phyloP scores from a whole-genome alignment of 1,140 invertebrate species.

The Bradynema listronoti region DNA sequence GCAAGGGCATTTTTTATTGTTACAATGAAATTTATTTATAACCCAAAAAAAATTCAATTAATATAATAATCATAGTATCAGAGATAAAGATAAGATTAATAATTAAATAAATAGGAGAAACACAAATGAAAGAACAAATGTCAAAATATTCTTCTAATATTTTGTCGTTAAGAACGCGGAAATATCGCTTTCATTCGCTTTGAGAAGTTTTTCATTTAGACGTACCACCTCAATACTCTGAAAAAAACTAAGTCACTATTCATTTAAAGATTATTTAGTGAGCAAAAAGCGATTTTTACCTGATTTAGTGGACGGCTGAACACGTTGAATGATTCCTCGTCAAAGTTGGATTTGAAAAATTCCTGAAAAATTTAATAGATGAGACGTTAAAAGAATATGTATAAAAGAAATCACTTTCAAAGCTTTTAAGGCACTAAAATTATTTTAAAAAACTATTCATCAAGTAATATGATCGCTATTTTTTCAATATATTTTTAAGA shows the following conservation, averaged over 20 bases:
- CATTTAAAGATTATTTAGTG: neutral
- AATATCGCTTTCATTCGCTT: conserved; percentile 13
- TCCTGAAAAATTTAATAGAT: too few relatives aligned
- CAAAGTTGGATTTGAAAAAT: conserved; percentile 23
- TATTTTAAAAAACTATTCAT: neutral
- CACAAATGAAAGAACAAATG: too few relatives aligned
- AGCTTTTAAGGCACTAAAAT: neutral
- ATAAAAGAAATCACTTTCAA: too few relatives aligned
- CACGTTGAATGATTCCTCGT: neutral
- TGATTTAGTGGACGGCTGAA: conserved; percentile 24
- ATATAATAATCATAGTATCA: too few relatives aligned
- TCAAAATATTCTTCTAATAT: conserved; percentile 20
- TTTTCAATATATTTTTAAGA: neutral
- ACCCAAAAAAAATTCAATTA: too few relatives aligned
- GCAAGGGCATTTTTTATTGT: too few relatives aligned
- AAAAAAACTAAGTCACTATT: neutral
- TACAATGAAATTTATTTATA: too few relatives aligned
- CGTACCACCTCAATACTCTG: conserved; percentile 21
- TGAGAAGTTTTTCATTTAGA: conserved; percentile 26
- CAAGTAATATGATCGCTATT: neutral
- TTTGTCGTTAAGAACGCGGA: neutral
- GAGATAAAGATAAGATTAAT: too few relatives aligned
- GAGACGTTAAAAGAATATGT: too few relatives aligned
- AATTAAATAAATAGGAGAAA: too few relatives aligned
- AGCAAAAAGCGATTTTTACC: neutral